Evolutionary conservation across 2,113 vertebrate species (phyloP).

Genomic region (Periophthalmodon schlosseri): DNA sequence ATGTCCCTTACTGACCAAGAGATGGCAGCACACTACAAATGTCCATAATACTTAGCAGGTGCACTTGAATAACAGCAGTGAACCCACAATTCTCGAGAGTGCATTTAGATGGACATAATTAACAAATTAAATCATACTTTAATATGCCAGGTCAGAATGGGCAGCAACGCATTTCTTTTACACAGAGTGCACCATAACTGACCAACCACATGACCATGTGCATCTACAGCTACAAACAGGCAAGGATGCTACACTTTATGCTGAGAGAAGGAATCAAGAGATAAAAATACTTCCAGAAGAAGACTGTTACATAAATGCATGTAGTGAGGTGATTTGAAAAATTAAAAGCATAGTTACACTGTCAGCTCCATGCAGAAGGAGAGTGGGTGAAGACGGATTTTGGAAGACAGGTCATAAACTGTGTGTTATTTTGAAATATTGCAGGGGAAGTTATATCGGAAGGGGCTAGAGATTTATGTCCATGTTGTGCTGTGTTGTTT

Average conservation of each 20-base stretch:
- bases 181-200: neutral
- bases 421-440: neutral
- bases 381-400: neutral
- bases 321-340: conserved; percentile 73
- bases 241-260: conserved; percentile 13
- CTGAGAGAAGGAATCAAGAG: conserved; percentile 26
- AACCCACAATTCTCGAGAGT: neutral
- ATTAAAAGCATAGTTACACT: conserved; percentile 69
- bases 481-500: conserved; percentile 21
- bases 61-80: neutral
- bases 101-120: conserved; percentile 2
- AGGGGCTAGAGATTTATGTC: neutral
- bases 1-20: conserved; percentile 32
- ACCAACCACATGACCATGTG: no score
- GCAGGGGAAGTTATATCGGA: neutral
- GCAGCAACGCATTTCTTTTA: neutral
- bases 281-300: conserved; percentile 72
- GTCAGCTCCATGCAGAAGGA: conserved; percentile 48
- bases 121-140: neutral
- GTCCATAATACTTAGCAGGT: neutral
- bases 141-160: neutral
- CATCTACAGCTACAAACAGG: neutral
- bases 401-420: conserved; percentile 1
- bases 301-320: conserved; percentile 71
- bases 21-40: conserved; percentile 56